phyloP scores from a whole-genome alignment of 2,113 vertebrate species.

The Salvelinus namaycush region DNA sequence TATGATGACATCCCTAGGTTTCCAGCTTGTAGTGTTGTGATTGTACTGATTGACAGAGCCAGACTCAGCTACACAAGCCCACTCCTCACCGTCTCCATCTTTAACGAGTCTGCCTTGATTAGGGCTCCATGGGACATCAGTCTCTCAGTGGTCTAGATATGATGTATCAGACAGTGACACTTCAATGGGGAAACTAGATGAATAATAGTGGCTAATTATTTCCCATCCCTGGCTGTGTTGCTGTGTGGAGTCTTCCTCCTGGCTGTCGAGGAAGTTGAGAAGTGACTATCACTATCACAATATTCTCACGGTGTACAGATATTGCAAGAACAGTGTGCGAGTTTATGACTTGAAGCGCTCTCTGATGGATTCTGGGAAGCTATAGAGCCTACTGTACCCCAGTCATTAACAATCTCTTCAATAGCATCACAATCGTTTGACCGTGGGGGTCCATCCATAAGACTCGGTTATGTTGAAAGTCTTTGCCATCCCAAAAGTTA shows the following conservation, averaged over 20 bases:
- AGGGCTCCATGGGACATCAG: neutral
- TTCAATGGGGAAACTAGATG: neutral
- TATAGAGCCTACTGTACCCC: neutral
- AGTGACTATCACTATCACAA: neutral
- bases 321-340: neutral
- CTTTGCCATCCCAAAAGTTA: too few species aligned
- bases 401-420: too few species aligned
- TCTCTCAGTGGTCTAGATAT: slow-evolving; percentile 2
- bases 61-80: too few species aligned
- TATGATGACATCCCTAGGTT: too few species aligned
- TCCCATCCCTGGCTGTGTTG: neutral
- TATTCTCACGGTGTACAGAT: neutral
- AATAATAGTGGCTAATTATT: slow-evolving; percentile 2
- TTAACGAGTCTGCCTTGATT: too few species aligned
- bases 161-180: neutral
- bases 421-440: too few species aligned
- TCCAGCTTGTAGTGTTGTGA: too few species aligned
- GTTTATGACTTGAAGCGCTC: neutral
- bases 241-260: neutral
- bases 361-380: neutral
- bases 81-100: too few species aligned
- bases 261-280: neutral
- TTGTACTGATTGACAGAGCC: too few species aligned
- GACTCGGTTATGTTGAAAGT: too few species aligned
- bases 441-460: too few species aligned